These are phyloP conservation scores for Leptinotarsa peninsularis DNA, from an alignment of 2,888 invertebrate genomes.

Conservation along the genomic window DNA sequence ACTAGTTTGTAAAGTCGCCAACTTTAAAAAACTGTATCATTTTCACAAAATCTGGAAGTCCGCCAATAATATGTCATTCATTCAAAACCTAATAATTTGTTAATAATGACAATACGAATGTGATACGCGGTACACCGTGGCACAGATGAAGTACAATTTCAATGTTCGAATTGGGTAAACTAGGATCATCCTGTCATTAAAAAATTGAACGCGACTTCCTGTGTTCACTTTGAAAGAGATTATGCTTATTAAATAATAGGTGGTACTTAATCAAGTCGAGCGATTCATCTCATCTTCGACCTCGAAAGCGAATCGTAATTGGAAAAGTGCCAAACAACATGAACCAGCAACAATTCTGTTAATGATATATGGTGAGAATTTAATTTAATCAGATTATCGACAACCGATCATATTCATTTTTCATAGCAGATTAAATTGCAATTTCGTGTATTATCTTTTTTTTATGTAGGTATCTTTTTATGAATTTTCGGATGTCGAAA, in stretches of 20 bases:
- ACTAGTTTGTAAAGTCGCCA: neutral
- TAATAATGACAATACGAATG: constrained; percentile 10
- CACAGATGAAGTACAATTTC: neutral
- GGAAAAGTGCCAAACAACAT: constrained; percentile 20
- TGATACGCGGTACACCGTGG: constrained; percentile 5
- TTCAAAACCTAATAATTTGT: constrained; percentile 13
- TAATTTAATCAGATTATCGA: constrained; percentile 16
- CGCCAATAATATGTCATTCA: constrained; percentile 5
- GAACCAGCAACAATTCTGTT: constrained; percentile 19
- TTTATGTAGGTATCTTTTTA: neutral
- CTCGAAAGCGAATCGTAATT: constrained; percentile 10
- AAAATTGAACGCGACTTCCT: constrained; percentile 24
- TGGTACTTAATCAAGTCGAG: constrained; percentile 17
- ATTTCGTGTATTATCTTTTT: neutral
- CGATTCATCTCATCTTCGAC: constrained; percentile 2
- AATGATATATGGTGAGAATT: constrained; percentile 15
- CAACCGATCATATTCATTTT: constrained; percentile 9
- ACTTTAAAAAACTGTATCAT: constrained; percentile 10
- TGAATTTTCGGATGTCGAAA: neutral
- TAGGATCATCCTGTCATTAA: constrained; percentile 22
- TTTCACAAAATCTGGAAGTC: neutral
- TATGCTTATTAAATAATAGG: constrained; percentile 26
- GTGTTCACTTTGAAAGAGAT: constrained; percentile 15
- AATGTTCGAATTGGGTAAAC: constrained; percentile 22
- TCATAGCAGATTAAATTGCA: neutral